Evolutionary conservation across 2,888 invertebrate species (phyloP), one percentile per base, ranked within the genome.

Genomic region (Pristionchus exspectatus): DNA sequence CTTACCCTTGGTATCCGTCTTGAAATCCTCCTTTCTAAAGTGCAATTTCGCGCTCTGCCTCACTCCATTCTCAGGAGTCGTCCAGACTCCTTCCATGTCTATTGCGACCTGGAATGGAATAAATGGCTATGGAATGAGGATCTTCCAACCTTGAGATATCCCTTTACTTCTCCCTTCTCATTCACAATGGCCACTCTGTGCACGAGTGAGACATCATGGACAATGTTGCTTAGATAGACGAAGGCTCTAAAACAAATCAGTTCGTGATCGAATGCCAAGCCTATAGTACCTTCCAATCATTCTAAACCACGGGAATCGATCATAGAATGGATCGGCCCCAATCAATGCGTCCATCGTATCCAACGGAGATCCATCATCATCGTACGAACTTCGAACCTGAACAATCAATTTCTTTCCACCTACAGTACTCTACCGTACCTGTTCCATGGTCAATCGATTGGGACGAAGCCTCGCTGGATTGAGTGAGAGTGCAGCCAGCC

Each of bases 221-320:
- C 96, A 92, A 99, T 96, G 96, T 99, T 99, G 96, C 98, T 98
- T 95, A 99, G 96, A 96, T 98, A 99, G 50, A 99, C 98, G 96
- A 99, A 99, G 88, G 98, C 97, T 96, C 98, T 97, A 96, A 33
- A 92, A 91, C 33, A 33, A 24, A 5, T 66, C 16, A 10, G 30
- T 50, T 14, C 38, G 18, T 18, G 16, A 33, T 33, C 74, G 21
- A 24, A 9, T 12, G 2, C 9, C 2, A 66, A 44, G 12, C 54
- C 24, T 7, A 66, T 14, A 21, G 66, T 86, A 97, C 97, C 98
- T 97, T 94, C 99, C 99, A 91, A 99, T 98, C 96, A 99, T 97
- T 95, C 99, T 97, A 96, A 99, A 99, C 99, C 99, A 99, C 0
- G 99, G 99, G 96, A 99, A 99, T 92, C 99, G 96, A 96, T 99